Conservation (phyloP, 2,888 invertebrate species). For the Rotaria sp. region DNA sequence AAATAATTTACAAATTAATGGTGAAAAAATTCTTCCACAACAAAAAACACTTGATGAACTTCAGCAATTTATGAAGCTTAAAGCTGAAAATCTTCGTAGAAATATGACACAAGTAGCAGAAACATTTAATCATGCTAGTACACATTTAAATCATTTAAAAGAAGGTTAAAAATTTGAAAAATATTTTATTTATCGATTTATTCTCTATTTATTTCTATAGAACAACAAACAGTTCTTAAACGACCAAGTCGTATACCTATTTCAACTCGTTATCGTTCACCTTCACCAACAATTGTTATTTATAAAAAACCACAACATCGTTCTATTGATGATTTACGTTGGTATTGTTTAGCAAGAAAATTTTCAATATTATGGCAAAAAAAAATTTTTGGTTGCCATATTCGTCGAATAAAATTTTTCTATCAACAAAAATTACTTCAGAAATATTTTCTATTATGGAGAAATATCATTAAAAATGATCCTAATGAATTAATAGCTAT, state of each 20-base stretch:
- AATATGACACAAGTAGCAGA: not conserved
- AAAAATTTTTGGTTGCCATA: not conserved
- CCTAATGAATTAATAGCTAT: not conserved
- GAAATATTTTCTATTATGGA: not conserved
- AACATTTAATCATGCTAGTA: slow-evolving; percentile 20
- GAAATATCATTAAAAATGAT: not conserved
- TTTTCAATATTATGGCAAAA: slow-evolving; percentile 9
- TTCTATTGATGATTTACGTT: not conserved
- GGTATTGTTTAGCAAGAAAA: slow-evolving; percentile 1
- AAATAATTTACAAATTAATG: not conserved
- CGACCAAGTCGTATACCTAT: slow-evolving; percentile 15
- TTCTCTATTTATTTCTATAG: not conserved
- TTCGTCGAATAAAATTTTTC: not conserved
- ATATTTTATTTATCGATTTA: not conserved
- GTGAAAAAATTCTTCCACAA: slow-evolving; percentile 4
- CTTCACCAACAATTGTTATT: not conserved
- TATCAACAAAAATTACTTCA: not conserved
- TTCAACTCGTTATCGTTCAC: slow-evolving; percentile 10
- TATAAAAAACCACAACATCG: slow-evolving; percentile 5
- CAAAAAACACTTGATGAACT: not conserved
- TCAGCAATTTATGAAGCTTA: not conserved
- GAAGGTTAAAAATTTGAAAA: not conserved
- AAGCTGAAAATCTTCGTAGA: not conserved
- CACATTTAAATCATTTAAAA: slow-evolving; percentile 4
- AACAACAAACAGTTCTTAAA: not conserved